These are phyloP conservation scores for Papilio helenus DNA, from an alignment of 1,140 invertebrate genomes.

Conservation along the genomic window DNA sequence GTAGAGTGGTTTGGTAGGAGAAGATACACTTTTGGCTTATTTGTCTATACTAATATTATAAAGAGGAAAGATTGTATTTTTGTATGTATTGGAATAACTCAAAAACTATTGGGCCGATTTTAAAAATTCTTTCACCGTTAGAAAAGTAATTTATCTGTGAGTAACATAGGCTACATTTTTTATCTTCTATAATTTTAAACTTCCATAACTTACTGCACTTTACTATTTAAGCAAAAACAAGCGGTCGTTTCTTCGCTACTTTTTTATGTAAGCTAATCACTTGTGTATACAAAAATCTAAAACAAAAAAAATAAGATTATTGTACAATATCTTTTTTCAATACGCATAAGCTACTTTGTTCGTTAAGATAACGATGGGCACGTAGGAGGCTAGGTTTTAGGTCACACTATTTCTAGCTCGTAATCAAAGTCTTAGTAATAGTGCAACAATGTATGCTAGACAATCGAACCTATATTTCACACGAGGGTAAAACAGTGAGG, in stretches of 20 bases:
- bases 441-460: constrained; percentile 38
- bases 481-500: background rate
- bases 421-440: constrained; percentile 41
- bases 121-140: too few species aligned
- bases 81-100: too few species aligned
- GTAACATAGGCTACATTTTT: too few species aligned
- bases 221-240: too few species aligned
- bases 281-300: background rate
- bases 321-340: background rate
- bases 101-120: too few species aligned
- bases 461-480: constrained; percentile 32
- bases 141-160: too few species aligned
- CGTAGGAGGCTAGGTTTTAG: constrained; percentile 35
- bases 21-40: too few species aligned
- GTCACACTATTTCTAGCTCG: constrained; percentile 39
- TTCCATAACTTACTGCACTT: background rate
- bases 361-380: constrained; percentile 30
- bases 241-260: too few species aligned
- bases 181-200: too few species aligned
- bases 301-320: background rate
- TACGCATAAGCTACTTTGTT: background rate
- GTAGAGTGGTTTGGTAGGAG: too few species aligned
- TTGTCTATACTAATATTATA: too few species aligned
- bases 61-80: too few species aligned
- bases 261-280: background rate